phyloP scores from a whole-genome alignment of 2,113 vertebrate species.

The Bolborhynchus lineola region DNA sequence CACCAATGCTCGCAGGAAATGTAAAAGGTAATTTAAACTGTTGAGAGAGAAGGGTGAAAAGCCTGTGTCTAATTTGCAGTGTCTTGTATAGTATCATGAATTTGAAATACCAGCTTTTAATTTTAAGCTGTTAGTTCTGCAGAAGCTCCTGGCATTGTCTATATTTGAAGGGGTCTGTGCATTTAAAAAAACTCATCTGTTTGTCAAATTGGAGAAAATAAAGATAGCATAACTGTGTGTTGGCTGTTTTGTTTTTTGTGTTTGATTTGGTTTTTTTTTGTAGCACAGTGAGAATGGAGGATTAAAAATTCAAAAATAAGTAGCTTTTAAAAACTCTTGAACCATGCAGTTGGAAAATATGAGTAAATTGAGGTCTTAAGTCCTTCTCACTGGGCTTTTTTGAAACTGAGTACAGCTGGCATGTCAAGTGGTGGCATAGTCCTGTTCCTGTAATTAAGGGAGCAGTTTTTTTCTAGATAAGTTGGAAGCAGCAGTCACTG shows the following conservation, averaged over 20 bases:
- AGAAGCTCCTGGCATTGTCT: not conserved
- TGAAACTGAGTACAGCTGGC: not conserved
- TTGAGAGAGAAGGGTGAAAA: not conserved
- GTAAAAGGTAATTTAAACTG: not conserved
- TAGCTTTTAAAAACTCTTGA: not conserved
- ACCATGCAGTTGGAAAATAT: not conserved
- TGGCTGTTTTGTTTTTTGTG: not conserved
- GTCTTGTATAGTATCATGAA: not conserved
- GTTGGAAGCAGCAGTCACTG: not conserved
- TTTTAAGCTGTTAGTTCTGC: not conserved
- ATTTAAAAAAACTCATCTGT: not conserved
- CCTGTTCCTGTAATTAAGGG: not conserved
- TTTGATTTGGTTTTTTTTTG: not conserved
- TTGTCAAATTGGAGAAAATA: not conserved
- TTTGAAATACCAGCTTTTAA: not conserved
- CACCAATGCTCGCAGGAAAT: not conserved
- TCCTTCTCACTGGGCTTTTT: not conserved
- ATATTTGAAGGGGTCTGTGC: not conserved
- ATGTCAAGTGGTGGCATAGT: not conserved
- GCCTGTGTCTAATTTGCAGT: not conserved
- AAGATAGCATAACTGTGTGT: not conserved
- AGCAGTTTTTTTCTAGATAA: not conserved
- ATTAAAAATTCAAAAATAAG: not conserved
- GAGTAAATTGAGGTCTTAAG: not conserved
- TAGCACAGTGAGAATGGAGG: not conserved